Percentiles rank a stretch among this genome's conserved stretches.
These are phyloP conservation scores for Saturnia japonica DNA, from an alignment of 2,888 invertebrate genomes.

Conservation along the genomic window DNA sequence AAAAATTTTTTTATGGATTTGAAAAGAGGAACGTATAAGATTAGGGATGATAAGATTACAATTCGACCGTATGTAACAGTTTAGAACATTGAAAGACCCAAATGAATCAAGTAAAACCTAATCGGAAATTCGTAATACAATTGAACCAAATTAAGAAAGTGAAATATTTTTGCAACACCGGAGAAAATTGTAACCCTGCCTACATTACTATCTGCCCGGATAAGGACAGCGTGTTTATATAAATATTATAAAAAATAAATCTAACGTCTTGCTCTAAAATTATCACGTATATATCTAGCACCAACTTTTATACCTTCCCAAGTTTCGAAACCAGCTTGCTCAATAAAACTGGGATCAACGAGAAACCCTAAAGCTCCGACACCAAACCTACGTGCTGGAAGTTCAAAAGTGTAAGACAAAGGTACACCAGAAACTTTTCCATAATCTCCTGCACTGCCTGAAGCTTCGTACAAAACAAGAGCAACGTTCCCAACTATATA, in stretches of 20 bases:
- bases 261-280: slow-evolving; percentile 31
- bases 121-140: no score
- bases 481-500: slow-evolving; percentile 79
- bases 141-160: no score
- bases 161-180: no score
- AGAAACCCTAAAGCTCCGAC: slow-evolving; percentile 73
- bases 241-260: neutral
- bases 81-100: no score
- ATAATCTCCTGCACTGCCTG: slow-evolving; percentile 85
- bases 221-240: neutral
- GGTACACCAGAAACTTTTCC: slow-evolving; percentile 74
- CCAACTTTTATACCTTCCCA: slow-evolving; percentile 82
- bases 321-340: slow-evolving; percentile 80
- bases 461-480: slow-evolving; percentile 77
- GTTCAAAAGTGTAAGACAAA: slow-evolving; percentile 83
- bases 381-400: slow-evolving; percentile 73
- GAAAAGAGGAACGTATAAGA: no score
- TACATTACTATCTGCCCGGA: no score
- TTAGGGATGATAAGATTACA: no score
- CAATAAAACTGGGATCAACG: slow-evolving; percentile 77
- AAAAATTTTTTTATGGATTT: no score
- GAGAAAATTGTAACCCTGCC: no score
- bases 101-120: no score
- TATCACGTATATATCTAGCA: slow-evolving; percentile 59
- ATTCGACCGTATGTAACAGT: no score